Percentiles rank a stretch among this genome's conserved stretches.
Conservation (phyloP, 2,113 vertebrate species). For the Bubalus kerabau region DNA sequence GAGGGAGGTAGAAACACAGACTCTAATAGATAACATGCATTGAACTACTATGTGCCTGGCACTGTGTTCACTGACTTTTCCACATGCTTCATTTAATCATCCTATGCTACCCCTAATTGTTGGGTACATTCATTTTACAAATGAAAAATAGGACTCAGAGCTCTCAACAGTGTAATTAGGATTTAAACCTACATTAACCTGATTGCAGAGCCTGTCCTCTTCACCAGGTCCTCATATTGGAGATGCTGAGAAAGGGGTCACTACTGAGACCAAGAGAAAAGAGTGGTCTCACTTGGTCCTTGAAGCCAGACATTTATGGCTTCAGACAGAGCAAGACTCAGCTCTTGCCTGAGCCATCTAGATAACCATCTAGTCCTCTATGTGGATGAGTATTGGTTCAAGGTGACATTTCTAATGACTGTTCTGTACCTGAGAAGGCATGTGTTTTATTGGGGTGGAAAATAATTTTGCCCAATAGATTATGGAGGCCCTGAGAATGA, state of each 20-base stretch:
- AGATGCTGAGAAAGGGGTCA: neutral
- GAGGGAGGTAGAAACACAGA: too few species aligned
- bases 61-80: neutral
- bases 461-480: neutral
- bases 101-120: neutral
- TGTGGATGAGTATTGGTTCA: neutral
- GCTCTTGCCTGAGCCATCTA: neutral
- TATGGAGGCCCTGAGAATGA: neutral
- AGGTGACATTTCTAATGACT: neutral
- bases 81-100: too few species aligned
- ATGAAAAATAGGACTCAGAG: neutral
- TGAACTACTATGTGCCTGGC: neutral
- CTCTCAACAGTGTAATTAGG: neutral
- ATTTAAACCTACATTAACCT: neutral
- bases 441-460: neutral
- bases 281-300: neutral
- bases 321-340: neutral
- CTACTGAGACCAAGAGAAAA: fast-evolving
- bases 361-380: neutral
- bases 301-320: neutral
- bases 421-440: neutral
- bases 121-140: neutral
- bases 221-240: fast-evolving
- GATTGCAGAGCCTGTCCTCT: neutral
- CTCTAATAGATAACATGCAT: neutral